Base-by-base conservation (phyloP, 2,797 vertebrate genomes). In the Acrocephalus scirpaceus region DNA sequence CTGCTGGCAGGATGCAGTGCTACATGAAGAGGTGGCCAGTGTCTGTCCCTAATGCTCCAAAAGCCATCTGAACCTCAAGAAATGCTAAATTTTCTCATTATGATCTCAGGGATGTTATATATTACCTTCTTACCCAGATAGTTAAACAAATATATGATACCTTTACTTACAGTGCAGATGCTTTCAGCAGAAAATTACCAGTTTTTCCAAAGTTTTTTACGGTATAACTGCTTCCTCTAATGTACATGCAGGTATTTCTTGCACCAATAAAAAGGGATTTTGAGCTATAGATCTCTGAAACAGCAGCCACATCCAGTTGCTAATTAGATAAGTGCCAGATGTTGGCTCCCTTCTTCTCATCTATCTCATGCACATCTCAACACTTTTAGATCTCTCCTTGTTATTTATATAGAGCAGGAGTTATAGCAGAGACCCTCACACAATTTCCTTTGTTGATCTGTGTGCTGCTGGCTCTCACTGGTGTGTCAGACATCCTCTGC, bases 61-160 rank as follows among this genome's bases (percentile, higher is more conserved):
- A 82, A 74, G 23, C 20, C 16, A 2, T 40, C 78, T 69, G 76
- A 64, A 38, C 23, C 32, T 86, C 62, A 62, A 56, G 47, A 94
- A 84, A 48, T 22, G 34, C 20, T 77, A 18, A 6, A 19, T 58
- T 82, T 91, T 69, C 45, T 60, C 57, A 27, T 57, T 1, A 20
- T 81, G 26, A 23, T 77, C 64, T 88, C 15, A 4, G 22, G 21
- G 14, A 53, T 73, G 56, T 88, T 93, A 45, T 60, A 17, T 61
- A 67, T 92, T 84, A 27, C 64, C 32, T 75, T 91, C 50, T 86
- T 94, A 72, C 53, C 47, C 60, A 15, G 88, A 45, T 95, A 95
- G 86, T 97, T 97, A 96, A 91, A 84, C 77, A 96, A 96, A 97
- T 82, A 80, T 48, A 94, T 82, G 80, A 66, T 47, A 50, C 58